phyloP scores from a whole-genome alignment of 2,888 invertebrate genomes.

The Homarus gammarus region DNA sequence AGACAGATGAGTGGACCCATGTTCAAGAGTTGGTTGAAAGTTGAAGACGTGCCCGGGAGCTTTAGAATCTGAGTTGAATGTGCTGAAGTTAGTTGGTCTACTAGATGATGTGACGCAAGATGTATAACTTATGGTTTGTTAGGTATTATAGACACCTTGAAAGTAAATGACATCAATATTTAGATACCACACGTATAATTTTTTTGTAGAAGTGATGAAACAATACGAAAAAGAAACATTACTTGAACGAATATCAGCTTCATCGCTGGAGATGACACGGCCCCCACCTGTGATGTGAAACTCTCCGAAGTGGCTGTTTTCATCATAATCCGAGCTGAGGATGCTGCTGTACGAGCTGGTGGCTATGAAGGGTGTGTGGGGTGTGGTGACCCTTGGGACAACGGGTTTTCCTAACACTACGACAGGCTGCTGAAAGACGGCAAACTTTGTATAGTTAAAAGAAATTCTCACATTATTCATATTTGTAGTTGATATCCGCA shows the following conservation, averaged over 20 bases:
- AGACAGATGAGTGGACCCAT: not conserved
- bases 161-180: too few species aligned
- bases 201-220: too few species aligned
- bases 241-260: not conserved
- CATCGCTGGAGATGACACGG: not conserved
- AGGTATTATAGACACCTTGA: too few species aligned
- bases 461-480: too few species aligned
- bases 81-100: too few species aligned
- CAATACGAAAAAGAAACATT: too few species aligned
- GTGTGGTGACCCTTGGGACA: not conserved
- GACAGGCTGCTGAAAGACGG: not conserved
- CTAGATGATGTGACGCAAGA: too few species aligned
- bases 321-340: not conserved
- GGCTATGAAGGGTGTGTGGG: not conserved
- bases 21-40: not conserved
- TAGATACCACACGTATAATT: too few species aligned
- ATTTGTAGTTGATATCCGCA: too few species aligned
- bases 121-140: too few species aligned
- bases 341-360: not conserved
- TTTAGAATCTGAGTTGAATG: too few species aligned
- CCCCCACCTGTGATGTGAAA: constrained; percentile 10
- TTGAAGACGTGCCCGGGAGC: not conserved
- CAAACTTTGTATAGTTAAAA: too few species aligned
- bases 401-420: not conserved
- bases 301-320: constrained; percentile 11